A percentile compares a stretch with the other conserved stretches of the same genome.
Conservation (phyloP, 2,113 vertebrate genomes). For the Amblyopsis rosae region DNA sequence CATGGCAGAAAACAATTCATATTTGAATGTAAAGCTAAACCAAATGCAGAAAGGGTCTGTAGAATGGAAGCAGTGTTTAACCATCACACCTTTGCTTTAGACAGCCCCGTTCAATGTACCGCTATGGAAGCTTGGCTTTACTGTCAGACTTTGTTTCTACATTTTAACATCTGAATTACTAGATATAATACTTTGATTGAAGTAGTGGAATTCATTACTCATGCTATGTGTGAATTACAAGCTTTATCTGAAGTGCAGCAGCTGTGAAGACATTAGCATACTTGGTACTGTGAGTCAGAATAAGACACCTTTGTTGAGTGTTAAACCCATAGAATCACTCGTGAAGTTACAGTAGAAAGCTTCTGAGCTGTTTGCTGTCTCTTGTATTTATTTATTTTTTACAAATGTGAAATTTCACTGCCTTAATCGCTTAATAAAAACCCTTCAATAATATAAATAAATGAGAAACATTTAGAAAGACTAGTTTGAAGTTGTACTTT, state of each 20-base stretch:
- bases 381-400: constrained; percentile 2
- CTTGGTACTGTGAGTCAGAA: constrained; percentile 40
- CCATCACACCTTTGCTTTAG: constrained; percentile 58
- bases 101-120: constrained; percentile 49
- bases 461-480: not conserved
- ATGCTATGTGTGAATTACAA: constrained; percentile 38
- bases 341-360: constrained; percentile 39
- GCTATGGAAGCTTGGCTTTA: constrained; percentile 54
- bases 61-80: constrained; percentile 60
- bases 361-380: not conserved
- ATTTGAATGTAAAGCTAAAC: constrained; percentile 60
- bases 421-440: constrained; percentile 32
- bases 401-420: constrained; percentile 28
- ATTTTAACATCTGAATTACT: constrained; percentile 57
- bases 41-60: constrained; percentile 52
- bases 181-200: constrained; percentile 64
- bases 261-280: constrained; percentile 63
- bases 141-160: constrained; percentile 57
- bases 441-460: not conserved
- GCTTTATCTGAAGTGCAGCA: constrained; percentile 70
- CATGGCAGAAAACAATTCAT: constrained; percentile 54
- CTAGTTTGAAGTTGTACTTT: too few species aligned
- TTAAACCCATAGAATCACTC: constrained; percentile 37
- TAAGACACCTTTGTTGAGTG: constrained; percentile 55
- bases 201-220: constrained; percentile 43